phyloP scores from a whole-genome alignment of 2,888 invertebrate species.

The Smittia sp. region DNA sequence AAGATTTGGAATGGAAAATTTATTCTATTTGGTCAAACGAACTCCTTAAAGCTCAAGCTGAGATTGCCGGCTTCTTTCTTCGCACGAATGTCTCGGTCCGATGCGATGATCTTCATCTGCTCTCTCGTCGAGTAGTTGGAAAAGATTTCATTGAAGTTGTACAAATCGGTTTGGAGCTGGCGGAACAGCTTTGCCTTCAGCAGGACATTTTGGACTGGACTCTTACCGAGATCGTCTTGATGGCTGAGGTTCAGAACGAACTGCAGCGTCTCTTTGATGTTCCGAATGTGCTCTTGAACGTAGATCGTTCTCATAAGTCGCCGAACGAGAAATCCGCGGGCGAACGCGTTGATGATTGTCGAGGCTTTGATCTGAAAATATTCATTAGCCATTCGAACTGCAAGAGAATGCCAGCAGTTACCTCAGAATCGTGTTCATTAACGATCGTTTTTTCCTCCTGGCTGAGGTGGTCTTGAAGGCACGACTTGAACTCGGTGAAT shows the following conservation, averaged over 20 bases:
- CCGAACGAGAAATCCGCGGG: conserved; percentile 72
- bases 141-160: conserved; percentile 20
- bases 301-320: conserved; percentile 72
- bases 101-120: conserved; percentile 9
- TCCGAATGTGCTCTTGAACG: conserved; percentile 71
- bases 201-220: conserved; percentile 15
- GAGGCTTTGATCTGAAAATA: conserved; percentile 54
- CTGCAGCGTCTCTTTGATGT: conserved; percentile 72
- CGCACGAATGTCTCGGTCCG: not conserved
- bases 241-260: conserved; percentile 73
- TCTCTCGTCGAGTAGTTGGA: not conserved
- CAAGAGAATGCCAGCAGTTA: not conserved
- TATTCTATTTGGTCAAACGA: not conserved
- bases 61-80: not conserved
- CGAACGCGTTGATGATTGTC: conserved; percentile 62
- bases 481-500: conserved; percentile 28
- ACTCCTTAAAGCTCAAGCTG: not conserved
- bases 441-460: conserved; percentile 5
- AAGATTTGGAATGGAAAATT: not conserved
- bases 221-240: conserved; percentile 57
- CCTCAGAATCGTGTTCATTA: conserved; percentile 14
- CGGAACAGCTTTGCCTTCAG: conserved; percentile 20
- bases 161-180: conserved; percentile 22
- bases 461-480: not conserved
- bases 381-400: too few species aligned